Evolutionary conservation across 2,113 vertebrate species (phyloP), one percentile per base, ranked within the genome.

Genomic region (Triplophysa rosa): DNA sequence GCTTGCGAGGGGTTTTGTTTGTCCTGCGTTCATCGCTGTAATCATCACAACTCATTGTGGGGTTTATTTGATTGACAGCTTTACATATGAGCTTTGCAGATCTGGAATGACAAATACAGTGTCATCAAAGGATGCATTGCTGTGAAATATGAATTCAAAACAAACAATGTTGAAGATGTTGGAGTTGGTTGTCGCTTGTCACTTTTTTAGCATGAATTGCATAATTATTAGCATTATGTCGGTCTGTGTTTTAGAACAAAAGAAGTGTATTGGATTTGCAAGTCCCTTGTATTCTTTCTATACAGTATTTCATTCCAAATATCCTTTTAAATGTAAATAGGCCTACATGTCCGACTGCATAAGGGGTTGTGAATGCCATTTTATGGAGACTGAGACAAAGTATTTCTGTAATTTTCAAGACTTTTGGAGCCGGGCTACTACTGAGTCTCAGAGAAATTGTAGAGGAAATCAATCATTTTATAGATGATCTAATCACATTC

Each of bases 41-140:
- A 62, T 62, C 37, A 17, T 58, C 21, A 29, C n/a, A 17, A 61
- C 56, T 73, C 42, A n/a, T 49, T 64, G 42, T 1, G 14, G 74
- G 24, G 47, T 37, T 77, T 23, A 54, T 10, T 23, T 75, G 61
- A 77, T 65, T 77, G 62, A 37, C 62, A 54, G 24, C 19, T 54
- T 37, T 65, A 40, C 45, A 76, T 16, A 65, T 49, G 24, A 10
- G 21, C 40, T 63, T 75, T 63, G 16, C 14, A 26, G 61, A 74
- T 58, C 19, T 74, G 59, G 37, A 74, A 13, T 47, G 40, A 64
- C 40, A 64, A 59, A n/a, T 49, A 49, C 59, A 52, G 24, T 63
- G 72, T 52, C 42, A 49, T 21, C 16, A 37, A 9, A 72, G 52
- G 29, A 29, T 29, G 49, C 40, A 63, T 23, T 23, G 11, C 10